Base-by-base conservation (phyloP, 2,888 invertebrate species). In the Meandrusa payeni region DNA sequence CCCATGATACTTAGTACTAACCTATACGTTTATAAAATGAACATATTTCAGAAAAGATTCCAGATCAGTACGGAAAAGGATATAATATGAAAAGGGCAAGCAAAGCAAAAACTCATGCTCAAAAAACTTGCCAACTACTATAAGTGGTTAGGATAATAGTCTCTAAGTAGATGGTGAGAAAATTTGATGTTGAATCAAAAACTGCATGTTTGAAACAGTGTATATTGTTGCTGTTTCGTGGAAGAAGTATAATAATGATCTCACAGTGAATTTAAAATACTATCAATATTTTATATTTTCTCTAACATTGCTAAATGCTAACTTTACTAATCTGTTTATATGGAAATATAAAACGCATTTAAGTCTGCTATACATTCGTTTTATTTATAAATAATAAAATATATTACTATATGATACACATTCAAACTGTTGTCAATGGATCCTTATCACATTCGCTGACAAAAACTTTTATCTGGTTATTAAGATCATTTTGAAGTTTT, bases 381-480 rank as follows among this genome's bases (percentile, higher is more conserved):
- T 45, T 45, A 45, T 45, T 45, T 41, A 27, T 22, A n/a, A n/a
- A n/a, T n/a, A n/a, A n/a, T n/a, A n/a, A n/a, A n/a, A n/a, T n/a
- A n/a, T n/a, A n/a, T n/a, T n/a, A n/a, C n/a, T 5, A 12, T 29
- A 10, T 20, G 12, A 42, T 37, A 1, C 22, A 38, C 12, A 28
- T 28, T 89, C 76, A 94, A 10, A 93, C 90, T 31, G 93, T 93
- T 48, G 78, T 80, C 32, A 97, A 73, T 0, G 97, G 97, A 86
- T 97, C 97, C 54, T 76, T 88, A 76, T 97, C 97, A 26, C 75
- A 69, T 60, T 90, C 71, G 4, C 97, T 95, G 12, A 96, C 89
- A 46, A 91, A 54, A 4, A 97, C 89, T 51, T 90, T 71, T 5
- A 93, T 89, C 41, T 88, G 66, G 45, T 90, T 83, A 1, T 89